A percentile compares a stretch with the other conserved stretches of the same genome.
These are phyloP conservation scores for Pangasianodon gigas DNA, from an alignment of 2,113 vertebrate species.

Conservation along the genomic window DNA sequence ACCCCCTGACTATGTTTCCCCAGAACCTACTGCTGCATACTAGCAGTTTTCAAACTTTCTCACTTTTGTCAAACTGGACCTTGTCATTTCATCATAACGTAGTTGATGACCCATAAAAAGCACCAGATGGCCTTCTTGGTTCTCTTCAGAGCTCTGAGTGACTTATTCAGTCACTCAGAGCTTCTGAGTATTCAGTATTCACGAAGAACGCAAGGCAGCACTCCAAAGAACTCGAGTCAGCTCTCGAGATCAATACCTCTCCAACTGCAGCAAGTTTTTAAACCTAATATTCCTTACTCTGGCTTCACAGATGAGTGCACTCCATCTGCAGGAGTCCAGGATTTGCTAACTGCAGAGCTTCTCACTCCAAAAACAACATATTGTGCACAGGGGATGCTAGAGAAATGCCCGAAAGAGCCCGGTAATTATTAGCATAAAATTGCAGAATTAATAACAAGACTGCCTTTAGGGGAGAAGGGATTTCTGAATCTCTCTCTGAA, in stretches of 20 bases:
- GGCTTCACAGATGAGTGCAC: constrained; percentile 26
- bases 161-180: not conserved
- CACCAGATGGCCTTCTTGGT: constrained; percentile 6
- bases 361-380: constrained; percentile 32
- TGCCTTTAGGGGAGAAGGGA: not conserved
- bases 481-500: constrained; percentile 21
- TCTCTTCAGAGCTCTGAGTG: not conserved
- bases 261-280: constrained; percentile 38
- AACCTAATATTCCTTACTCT: constrained; percentile 23
- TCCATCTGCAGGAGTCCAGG: constrained; percentile 28
- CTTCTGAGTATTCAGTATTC: too few species aligned
- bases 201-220: not conserved
- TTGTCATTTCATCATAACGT: constrained; percentile 8
- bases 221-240: constrained; percentile 22
- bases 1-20: too few species aligned
- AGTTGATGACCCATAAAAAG: constrained; percentile 16
- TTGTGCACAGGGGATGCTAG: constrained; percentile 31
- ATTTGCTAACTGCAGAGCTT: constrained; percentile 28
- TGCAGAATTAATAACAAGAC: constrained; percentile 28
- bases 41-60: not conserved
- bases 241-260: constrained; percentile 35
- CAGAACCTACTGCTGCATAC: not conserved
- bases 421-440: constrained; percentile 43
- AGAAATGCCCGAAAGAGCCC: constrained; percentile 9
- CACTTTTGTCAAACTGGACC: not conserved